These are phyloP conservation scores for Habrosyne pyritoides DNA, from an alignment of 2,888 invertebrate genomes.

Conservation along the genomic window DNA sequence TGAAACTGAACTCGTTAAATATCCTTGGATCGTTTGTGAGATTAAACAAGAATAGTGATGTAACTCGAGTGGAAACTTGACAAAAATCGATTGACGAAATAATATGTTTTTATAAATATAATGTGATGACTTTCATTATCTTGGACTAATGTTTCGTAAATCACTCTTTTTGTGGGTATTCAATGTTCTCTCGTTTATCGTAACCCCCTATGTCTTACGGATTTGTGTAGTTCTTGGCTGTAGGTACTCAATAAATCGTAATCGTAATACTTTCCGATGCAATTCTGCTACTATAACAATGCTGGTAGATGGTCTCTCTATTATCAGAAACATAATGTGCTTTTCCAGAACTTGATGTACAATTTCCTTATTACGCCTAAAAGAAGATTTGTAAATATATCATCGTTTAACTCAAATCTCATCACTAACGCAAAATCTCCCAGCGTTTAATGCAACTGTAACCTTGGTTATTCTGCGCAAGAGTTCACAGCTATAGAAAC, in stretches of 20 bases:
- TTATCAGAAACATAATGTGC: no score
- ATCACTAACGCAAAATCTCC: background rate
- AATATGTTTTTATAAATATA: no score
- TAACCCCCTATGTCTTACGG: no score
- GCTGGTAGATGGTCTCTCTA: no score
- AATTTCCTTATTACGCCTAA: background rate
- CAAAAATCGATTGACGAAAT: no score
- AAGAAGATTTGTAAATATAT: background rate
- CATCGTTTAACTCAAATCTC: background rate
- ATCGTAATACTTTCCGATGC: no score
- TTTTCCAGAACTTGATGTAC: background rate
- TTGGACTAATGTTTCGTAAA: no score
- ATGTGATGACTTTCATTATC: no score
- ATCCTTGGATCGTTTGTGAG: slow-evolving; percentile 55
- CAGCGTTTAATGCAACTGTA: slow-evolving; percentile 40
- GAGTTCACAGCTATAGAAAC: slow-evolving; percentile 11
- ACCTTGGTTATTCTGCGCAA: slow-evolving; percentile 44
- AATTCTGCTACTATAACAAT: no score
- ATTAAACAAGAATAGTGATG: slow-evolving; percentile 48
- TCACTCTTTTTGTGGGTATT: background rate
- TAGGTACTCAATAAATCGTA: no score
- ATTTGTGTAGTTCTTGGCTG: no score
- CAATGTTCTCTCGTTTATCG: no score
- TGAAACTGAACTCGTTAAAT: slow-evolving; percentile 38
- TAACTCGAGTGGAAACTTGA: background rate